Evolutionary conservation across 2,888 invertebrate genomes (phyloP).

Genomic region (Villa cingulata): DNA sequence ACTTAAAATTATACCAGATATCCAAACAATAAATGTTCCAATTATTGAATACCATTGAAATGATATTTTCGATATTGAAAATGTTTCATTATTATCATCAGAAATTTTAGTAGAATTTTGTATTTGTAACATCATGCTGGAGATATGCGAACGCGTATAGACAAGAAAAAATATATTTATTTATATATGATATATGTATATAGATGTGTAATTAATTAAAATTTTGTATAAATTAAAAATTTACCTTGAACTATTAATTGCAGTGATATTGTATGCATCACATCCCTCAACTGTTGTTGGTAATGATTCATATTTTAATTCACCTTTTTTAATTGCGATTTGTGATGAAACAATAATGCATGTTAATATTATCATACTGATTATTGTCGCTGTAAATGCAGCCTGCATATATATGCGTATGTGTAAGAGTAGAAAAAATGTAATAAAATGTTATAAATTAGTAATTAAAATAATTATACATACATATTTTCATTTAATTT

Average conservation of each 20-base stretch:
- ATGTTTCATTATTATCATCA: conserved; percentile 18
- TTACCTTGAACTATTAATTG: not conserved
- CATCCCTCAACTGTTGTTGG: conserved; percentile 26
- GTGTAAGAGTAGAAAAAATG: too few relatives aligned
- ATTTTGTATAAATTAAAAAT: not conserved
- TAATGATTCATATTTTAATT: conserved; percentile 22
- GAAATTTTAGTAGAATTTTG: too few relatives aligned
- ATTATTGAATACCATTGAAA: conserved; percentile 47
- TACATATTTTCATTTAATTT: not conserved
- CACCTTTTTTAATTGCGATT: conserved; percentile 21
- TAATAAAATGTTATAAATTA: too few relatives aligned
- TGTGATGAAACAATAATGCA: conserved; percentile 29
- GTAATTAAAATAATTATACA: not conserved
- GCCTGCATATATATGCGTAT: conserved; percentile 22
- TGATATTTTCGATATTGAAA: conserved; percentile 43
- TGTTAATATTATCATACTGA: conserved; percentile 24
- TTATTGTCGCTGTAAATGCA: conserved; percentile 24
- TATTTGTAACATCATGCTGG: too few relatives aligned
- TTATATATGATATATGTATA: too few relatives aligned
- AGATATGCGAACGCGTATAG: too few relatives aligned
- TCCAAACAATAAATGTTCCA: conserved; percentile 39
- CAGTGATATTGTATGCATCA: conserved; percentile 18
- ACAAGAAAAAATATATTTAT: too few relatives aligned
- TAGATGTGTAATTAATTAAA: too few relatives aligned
- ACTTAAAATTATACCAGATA: conserved; percentile 42